These are phyloP conservation scores for Synergus gifuensis DNA, from an alignment of 2,888 invertebrate genomes.

Conservation along the genomic window DNA sequence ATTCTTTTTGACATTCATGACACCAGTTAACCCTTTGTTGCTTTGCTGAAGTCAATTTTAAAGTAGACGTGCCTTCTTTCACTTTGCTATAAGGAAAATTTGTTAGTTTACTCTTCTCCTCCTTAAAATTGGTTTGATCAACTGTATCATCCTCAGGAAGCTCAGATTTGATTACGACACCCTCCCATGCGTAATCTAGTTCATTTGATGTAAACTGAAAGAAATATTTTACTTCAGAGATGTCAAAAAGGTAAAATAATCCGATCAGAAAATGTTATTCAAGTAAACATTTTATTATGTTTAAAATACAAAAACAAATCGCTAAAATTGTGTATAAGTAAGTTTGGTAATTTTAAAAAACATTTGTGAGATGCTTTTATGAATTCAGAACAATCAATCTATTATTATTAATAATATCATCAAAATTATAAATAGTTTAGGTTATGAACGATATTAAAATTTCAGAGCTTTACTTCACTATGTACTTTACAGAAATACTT, in stretches of 20 bases:
- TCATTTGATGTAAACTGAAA: conserved; percentile 2
- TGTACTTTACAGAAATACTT: not conserved
- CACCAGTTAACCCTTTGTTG: not conserved
- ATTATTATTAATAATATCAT: too few relatives aligned
- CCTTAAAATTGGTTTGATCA: not conserved
- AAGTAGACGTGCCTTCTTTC: not conserved
- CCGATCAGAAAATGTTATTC: too few relatives aligned
- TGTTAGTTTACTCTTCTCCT: not conserved
- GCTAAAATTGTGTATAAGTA: not conserved
- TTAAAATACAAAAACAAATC: too few relatives aligned
- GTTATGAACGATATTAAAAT: not conserved
- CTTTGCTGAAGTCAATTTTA: not conserved
- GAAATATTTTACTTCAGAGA: not conserved
- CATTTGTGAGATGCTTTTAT: not conserved
- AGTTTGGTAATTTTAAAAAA: not conserved
- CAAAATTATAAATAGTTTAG: not conserved
- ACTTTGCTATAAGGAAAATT: not conserved
- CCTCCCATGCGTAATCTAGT: not conserved
- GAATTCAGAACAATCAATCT: too few relatives aligned
- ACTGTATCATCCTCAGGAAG: not conserved
- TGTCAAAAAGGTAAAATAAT: not conserved
- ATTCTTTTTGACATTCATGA: not conserved
- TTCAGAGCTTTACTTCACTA: not conserved
- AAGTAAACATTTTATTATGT: too few relatives aligned
- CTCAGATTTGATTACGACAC: not conserved